Evolutionary conservation across 2,113 vertebrate genomes (phyloP).

Genomic region (Uria lomvia): DNA sequence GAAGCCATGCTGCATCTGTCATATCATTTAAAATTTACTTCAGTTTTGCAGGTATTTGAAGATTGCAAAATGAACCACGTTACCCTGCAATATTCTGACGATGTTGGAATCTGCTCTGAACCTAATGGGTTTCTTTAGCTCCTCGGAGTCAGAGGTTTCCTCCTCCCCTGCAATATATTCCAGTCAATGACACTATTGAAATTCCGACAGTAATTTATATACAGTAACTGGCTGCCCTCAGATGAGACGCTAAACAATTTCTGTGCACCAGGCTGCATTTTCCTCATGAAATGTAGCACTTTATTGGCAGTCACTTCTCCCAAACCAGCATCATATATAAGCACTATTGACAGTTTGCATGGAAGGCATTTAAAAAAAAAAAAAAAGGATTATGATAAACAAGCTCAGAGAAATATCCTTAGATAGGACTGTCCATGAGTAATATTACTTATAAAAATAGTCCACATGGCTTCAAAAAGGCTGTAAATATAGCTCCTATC

Average conservation of each 20-base stretch:
- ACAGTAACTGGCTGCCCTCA: slow-evolving; percentile 21
- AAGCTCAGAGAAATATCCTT: neutral
- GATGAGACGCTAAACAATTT: neutral
- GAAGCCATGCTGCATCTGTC: slow-evolving; percentile 19
- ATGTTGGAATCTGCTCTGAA: neutral
- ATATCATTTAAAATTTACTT: slow-evolving; percentile 34
- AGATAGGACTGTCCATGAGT: neutral
- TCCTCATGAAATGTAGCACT: neutral
- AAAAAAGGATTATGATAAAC: neutral
- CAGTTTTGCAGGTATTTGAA: slow-evolving; percentile 53
- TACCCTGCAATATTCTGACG: neutral
- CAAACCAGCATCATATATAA: neutral
- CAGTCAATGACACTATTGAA: slow-evolving; percentile 23
- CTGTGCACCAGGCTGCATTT: neutral
- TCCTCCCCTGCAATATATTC: neutral
- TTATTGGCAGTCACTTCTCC: neutral
- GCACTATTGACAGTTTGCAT: neutral
- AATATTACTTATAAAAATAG: neutral
- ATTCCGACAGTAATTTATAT: slow-evolving; percentile 16
- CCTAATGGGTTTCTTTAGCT: neutral
- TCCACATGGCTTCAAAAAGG: neutral
- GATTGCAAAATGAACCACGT: slow-evolving; percentile 26
- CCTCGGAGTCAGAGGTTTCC: neutral
- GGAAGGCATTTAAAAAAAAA: neutral
- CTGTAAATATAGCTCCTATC: slow-evolving; percentile 14